Conservation (phyloP, 2,888 invertebrate species). For the Palloptera scutellata region DNA sequence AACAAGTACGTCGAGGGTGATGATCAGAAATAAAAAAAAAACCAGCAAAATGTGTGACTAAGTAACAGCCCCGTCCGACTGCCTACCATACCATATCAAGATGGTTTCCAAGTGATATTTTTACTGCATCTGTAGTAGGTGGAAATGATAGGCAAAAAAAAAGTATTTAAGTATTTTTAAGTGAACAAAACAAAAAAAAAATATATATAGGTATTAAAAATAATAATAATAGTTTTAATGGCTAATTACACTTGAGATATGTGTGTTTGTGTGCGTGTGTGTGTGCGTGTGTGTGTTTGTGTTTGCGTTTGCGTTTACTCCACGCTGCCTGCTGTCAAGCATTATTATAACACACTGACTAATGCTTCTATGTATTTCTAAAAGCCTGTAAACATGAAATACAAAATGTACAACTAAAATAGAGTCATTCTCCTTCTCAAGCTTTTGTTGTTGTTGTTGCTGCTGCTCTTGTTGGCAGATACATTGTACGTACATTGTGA, state of each 20-base stretch:
- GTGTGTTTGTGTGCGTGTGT: too few species aligned
- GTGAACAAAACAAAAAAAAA: constrained; percentile 1
- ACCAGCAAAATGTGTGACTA: constrained; percentile 5
- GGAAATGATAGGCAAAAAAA: background rate
- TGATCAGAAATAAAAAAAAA: background rate
- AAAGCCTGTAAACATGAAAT: background rate
- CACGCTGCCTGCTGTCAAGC: background rate
- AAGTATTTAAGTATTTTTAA: constrained; percentile 7
- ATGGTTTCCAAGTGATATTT: too few species aligned
- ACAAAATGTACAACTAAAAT: too few species aligned
- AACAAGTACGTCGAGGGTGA: too few species aligned
- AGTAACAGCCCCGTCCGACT: too few species aligned
- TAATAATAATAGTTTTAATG: constrained; percentile 8
- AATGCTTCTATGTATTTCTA: background rate
- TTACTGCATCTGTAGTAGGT: background rate
- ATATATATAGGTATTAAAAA: background rate
- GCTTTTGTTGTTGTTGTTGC: too few species aligned
- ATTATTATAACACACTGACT: constrained; percentile 9
- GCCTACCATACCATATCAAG: background rate
- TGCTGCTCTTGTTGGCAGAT: too few species aligned
- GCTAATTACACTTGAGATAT: constrained; percentile 7
- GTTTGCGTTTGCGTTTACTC: too few species aligned
- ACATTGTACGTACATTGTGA: too few species aligned
- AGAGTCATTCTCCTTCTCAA: too few species aligned
- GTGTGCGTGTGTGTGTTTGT: too few species aligned